A percentile compares a stretch with the other conserved stretches of the same genome.
These are phyloP conservation scores for Eremobia ochroleuca DNA, from an alignment of 2,888 invertebrate genomes.

Conservation along the genomic window DNA sequence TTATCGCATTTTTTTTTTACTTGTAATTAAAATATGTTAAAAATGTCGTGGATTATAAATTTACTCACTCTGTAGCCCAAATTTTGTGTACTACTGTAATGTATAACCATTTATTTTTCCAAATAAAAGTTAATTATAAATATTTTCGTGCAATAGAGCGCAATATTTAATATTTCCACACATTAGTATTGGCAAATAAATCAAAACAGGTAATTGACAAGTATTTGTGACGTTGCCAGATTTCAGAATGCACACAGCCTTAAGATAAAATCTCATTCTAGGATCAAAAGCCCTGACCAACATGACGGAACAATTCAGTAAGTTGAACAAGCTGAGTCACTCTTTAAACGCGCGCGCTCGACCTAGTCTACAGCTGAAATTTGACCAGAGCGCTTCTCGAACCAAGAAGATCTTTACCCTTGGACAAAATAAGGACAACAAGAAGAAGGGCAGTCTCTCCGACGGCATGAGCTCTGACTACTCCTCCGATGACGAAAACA, in stretches of 20 bases:
- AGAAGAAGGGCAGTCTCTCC: constrained; percentile 93
- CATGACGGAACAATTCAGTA: constrained; percentile 96
- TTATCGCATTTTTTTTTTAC: too few species aligned
- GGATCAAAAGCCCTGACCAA: constrained; percentile 96
- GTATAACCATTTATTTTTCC: too few species aligned
- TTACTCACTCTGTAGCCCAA: too few species aligned
- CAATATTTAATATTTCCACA: background rate
- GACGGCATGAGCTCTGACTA: constrained; percentile 92
- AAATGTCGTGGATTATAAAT: too few species aligned
- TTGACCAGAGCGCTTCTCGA: constrained; percentile 85
- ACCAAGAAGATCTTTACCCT: constrained; percentile 90
- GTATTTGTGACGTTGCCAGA: background rate
- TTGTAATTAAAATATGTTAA: too few species aligned
- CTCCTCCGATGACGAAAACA: constrained; percentile 89
- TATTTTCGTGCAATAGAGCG: background rate
- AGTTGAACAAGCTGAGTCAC: constrained; percentile 94
- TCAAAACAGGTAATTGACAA: background rate
- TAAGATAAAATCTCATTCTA: constrained; percentile 70
- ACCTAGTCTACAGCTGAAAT: constrained; percentile 87
- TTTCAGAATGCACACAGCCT: background rate
- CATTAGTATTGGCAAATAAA: background rate
- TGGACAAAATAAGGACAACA: constrained; percentile 85
- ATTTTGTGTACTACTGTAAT: too few species aligned
- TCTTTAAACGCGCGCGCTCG: constrained; percentile 92
- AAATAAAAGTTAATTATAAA: background rate